Conservation (phyloP, 2,797 vertebrate genomes). For the Brachyrhaphis roseni region DNA sequence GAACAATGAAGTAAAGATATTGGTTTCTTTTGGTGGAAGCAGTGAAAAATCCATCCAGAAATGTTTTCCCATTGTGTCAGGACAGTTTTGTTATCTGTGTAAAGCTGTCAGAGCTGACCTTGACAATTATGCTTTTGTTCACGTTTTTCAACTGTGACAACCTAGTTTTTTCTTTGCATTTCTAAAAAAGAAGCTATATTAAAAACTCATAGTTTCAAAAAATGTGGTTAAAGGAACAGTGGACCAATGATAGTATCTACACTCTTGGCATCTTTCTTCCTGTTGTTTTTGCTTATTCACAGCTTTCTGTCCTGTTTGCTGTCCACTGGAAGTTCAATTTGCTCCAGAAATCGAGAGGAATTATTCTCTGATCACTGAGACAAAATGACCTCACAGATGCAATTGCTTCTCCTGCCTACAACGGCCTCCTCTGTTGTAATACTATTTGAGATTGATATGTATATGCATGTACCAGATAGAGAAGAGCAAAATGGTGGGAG, state of each 20-base stretch:
- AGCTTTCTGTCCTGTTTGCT: constrained; percentile 20
- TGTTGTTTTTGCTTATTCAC: constrained; percentile 15
- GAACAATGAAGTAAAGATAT: constrained; percentile 11
- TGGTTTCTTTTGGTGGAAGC: constrained; percentile 29
- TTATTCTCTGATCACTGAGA: constrained; percentile 49
- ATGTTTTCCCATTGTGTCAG: constrained; percentile 25
- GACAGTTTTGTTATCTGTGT: constrained; percentile 12
- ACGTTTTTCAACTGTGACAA: constrained; percentile 10
- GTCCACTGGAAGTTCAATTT: constrained; percentile 49
- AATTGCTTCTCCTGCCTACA: constrained; percentile 65
- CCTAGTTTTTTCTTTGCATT: constrained; percentile 14
- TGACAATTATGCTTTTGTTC: constrained; percentile 27
- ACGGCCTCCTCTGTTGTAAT: constrained; percentile 46
- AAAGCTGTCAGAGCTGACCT: constrained; percentile 36
- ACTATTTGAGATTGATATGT: constrained; percentile 60
- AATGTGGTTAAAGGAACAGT: constrained; percentile 17
- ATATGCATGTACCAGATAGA: constrained; percentile 25
- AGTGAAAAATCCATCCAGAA: constrained; percentile 23
- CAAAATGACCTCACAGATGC: constrained; percentile 73
- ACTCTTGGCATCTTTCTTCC: constrained; percentile 21
- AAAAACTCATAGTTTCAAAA: constrained; percentile 35
- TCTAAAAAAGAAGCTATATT: constrained; percentile 32
- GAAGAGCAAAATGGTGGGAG: constrained; percentile 8
- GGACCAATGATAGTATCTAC: constrained; percentile 20
- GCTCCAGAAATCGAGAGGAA: constrained; percentile 45